Conservation (phyloP, 2,797 vertebrate species). For the Sebastes trivittatus region DNA sequence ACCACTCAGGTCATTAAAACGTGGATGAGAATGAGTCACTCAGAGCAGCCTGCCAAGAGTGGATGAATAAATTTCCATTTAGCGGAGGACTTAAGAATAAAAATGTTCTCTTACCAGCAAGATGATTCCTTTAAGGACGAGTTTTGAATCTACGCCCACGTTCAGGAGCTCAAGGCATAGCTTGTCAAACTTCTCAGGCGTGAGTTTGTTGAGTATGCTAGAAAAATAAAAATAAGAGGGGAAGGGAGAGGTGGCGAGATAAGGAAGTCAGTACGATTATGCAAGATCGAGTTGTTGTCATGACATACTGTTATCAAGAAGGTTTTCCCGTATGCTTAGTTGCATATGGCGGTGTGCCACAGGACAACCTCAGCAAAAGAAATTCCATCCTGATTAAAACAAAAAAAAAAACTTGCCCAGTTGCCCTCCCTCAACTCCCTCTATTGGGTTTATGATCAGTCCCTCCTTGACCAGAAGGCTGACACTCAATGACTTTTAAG, state of each 20-base stretch:
- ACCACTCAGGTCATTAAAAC: constrained; percentile 27
- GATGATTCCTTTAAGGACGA: constrained; percentile 99
- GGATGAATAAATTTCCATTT: constrained; percentile 13
- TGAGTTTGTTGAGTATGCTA: constrained; percentile 99
- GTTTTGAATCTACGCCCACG: constrained; percentile 99
- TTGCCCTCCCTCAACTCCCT: too few species aligned
- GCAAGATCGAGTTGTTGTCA: not conserved
- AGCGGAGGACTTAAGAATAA: not conserved
- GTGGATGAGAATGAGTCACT: constrained; percentile 22
- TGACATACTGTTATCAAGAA: not conserved
- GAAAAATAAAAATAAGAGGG: not conserved
- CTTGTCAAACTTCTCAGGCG: constrained; percentile 99
- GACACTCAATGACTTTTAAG: not conserved
- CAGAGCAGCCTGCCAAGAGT: constrained; percentile 11
- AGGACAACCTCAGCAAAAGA: not conserved
- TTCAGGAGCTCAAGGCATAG: constrained; percentile 99
- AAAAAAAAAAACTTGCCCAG: not conserved
- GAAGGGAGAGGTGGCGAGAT: not conserved
- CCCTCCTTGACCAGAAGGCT: too few species aligned
- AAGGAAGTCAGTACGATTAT: not conserved
- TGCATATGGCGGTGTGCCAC: not conserved
- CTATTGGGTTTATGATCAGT: not conserved
- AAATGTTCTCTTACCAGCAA: constrained; percentile 90
- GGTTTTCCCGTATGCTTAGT: not conserved
- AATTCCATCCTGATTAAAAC: not conserved